A percentile compares a stretch with the other conserved stretches of the same genome.
Evolutionary conservation across 64 coral and sea anemone species (phyloP).

Genomic region (Stichodactyla helianthus): DNA sequence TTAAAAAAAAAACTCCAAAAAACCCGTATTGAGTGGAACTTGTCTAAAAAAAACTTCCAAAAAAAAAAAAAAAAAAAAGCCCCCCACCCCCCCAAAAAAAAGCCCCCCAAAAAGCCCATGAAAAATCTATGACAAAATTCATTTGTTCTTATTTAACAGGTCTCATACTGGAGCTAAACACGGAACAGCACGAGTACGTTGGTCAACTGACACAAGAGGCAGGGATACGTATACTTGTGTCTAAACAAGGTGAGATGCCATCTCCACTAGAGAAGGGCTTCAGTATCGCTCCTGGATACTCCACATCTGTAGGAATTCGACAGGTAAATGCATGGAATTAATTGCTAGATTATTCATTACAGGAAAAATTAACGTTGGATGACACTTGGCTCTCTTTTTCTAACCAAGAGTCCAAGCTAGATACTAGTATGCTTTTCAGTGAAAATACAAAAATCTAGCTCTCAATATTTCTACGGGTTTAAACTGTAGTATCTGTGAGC

Average conservation of each 20-base stretch:
- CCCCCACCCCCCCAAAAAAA: not conserved
- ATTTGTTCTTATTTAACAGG: constrained; percentile 18
- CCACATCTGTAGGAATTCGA: constrained; percentile 38
- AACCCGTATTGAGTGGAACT: no score
- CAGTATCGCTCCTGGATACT: constrained; percentile 47
- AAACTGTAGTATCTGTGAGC: no score
- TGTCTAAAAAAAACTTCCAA: no score
- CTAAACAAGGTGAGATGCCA: constrained; percentile 42
- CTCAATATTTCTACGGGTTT: no score
- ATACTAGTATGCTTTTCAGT: no score
- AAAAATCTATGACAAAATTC: not conserved
- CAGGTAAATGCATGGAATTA: constrained; percentile 18
- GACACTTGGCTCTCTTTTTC: no score
- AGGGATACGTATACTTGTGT: constrained; percentile 41
- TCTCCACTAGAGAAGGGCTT: constrained; percentile 56
- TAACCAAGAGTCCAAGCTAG: no score
- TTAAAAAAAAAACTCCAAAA: no score
- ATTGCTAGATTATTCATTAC: no score
- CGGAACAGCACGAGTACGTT: constrained; percentile 42
- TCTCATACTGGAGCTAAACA: constrained; percentile 52
- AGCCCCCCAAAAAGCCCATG: not conserved
- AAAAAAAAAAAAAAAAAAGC: no score
- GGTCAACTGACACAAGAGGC: constrained; percentile 39
- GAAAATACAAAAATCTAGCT: no score
- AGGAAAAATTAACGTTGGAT: no score